Conservation (phyloP, 2,113 vertebrate genomes). For the Macrotus californicus region DNA sequence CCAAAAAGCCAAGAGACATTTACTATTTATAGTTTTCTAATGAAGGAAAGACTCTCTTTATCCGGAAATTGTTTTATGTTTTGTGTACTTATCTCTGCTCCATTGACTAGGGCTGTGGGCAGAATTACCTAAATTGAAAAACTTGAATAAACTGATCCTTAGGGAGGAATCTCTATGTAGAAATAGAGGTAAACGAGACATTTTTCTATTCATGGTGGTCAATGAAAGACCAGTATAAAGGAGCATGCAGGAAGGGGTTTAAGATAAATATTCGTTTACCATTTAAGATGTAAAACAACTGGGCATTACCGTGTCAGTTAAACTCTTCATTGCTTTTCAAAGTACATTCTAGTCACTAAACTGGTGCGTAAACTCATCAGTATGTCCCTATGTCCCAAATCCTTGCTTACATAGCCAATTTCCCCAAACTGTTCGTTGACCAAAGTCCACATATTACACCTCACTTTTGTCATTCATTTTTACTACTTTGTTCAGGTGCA, state of each 20-base stretch:
- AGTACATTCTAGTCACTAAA: neutral
- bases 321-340: neutral
- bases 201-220: neutral
- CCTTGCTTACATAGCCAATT: neutral
- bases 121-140: conserved; percentile 29
- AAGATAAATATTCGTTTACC: neutral
- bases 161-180: neutral
- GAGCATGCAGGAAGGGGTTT: accelerated
- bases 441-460: neutral
- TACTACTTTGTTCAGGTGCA: neutral
- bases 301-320: neutral
- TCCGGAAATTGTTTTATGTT: conserved; percentile 24
- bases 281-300: neutral
- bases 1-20: neutral
- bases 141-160: neutral
- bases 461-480: neutral
- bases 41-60: neutral
- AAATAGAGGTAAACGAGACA: neutral
- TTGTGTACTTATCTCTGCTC: conserved; percentile 38
- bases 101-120: conserved; percentile 38
- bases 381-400: neutral
- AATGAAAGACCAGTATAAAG: neutral
- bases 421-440: neutral
- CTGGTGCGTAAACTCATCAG: neutral
- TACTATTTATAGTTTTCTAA: conserved; percentile 57